Conservation (phyloP, 2,888 invertebrate genomes). For the Caenorhabditis japonica region DNA sequence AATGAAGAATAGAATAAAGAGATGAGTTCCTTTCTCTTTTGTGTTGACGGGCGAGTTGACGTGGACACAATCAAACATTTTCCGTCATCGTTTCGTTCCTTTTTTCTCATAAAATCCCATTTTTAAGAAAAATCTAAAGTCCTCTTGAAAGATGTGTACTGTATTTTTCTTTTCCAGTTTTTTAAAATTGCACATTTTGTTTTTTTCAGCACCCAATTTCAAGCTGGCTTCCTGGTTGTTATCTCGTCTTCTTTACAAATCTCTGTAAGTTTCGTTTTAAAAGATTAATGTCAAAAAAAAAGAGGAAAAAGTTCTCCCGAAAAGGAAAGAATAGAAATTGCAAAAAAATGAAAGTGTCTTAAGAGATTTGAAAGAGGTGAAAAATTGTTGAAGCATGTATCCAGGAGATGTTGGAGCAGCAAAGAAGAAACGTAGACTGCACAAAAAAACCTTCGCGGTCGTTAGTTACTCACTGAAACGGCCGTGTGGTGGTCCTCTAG, state of each 20-base stretch:
- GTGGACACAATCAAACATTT: constrained; percentile 42
- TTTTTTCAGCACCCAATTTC: constrained; percentile 27
- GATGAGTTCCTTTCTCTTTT: constrained; percentile 34
- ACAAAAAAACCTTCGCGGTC: background rate
- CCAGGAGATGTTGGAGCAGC: constrained; percentile 13
- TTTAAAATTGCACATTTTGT: background rate
- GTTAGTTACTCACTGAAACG: constrained; percentile 24
- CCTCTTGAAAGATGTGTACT: background rate
- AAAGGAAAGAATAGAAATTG: background rate
- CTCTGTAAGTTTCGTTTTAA: constrained; percentile 64
- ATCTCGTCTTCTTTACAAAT: constrained; percentile 68
- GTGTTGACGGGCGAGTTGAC: constrained; percentile 52
- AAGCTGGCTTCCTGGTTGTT: constrained; percentile 70
- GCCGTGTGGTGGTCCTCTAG: constrained; percentile 22
- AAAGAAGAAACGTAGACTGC: constrained; percentile 29
- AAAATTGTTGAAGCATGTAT: constrained; percentile 53
- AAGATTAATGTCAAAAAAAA: background rate
- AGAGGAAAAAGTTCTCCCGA: constrained; percentile 19
- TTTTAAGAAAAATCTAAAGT: too few relatives aligned
- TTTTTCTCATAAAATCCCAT: background rate
- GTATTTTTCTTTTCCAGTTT: constrained; percentile 10
- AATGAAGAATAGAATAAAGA: constrained; percentile 39
- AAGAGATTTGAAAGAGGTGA: constrained; percentile 38
- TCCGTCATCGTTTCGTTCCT: constrained; percentile 18
- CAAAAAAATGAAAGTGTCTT: constrained; percentile 14